Percentiles rank a stretch among this genome's conserved stretches.
phyloP scores from a whole-genome alignment of 2,113 vertebrate genomes.

The Engystomops pustulosus region DNA sequence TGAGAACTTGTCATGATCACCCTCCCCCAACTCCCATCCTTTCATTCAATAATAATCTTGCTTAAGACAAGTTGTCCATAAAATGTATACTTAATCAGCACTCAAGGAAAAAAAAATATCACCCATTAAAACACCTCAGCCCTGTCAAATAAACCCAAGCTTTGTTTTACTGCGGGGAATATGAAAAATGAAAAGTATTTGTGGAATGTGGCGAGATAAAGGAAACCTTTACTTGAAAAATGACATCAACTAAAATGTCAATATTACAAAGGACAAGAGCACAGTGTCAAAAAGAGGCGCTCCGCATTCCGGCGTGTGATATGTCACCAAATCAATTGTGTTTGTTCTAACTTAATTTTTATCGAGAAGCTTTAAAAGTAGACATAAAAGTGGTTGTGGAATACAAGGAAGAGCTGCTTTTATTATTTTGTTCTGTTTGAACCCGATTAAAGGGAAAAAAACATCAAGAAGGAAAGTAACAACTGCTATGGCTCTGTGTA shows the following conservation, averaged over 20 bases:
- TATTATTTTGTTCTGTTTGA: neutral
- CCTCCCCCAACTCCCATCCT: neutral
- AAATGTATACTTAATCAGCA: neutral
- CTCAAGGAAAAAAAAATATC: neutral
- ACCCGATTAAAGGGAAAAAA: neutral
- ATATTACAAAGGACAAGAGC: slow-evolving; percentile 38
- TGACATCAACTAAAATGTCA: slow-evolving; percentile 46
- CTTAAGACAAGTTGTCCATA: neutral
- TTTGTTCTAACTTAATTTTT: slow-evolving; percentile 3
- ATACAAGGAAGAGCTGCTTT: neutral
- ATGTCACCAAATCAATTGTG: slow-evolving; percentile 22
- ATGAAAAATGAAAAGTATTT: slow-evolving; percentile 27
- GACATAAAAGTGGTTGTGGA: neutral
- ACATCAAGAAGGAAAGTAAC: neutral
- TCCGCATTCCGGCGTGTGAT: slow-evolving; percentile 9
- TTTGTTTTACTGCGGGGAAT: slow-evolving; percentile 22
- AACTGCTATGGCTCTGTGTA: neutral
- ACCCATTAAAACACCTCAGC: neutral
- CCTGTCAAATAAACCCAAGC: neutral
- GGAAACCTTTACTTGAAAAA: slow-evolving; percentile 37
- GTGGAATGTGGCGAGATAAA: slow-evolving; percentile 21
- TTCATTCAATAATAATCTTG: neutral
- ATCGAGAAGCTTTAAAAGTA: neutral
- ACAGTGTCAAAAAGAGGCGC: slow-evolving; percentile 16
- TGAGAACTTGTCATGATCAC: neutral